Conservation (phyloP, 2,113 vertebrate species). For the Nematolebias whitei region DNA sequence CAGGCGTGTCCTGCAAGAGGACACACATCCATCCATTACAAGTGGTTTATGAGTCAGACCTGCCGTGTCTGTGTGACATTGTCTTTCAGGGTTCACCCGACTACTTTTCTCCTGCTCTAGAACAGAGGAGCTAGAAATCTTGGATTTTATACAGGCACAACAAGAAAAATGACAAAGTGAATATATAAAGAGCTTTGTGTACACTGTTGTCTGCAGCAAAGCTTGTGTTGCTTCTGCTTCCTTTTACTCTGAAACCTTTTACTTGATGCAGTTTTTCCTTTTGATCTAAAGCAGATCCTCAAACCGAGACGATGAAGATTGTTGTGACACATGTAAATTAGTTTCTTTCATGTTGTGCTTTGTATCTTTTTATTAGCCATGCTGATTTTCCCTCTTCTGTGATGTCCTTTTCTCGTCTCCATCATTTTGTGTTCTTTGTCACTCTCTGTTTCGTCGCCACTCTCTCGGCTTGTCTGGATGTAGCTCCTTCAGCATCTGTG, state of each 20-base stretch:
- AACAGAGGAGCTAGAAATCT: background rate
- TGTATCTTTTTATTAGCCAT: background rate
- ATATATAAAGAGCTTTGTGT: conserved; percentile 18
- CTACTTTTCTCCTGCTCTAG: conserved; percentile 1
- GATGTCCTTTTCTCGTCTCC: conserved; percentile 8
- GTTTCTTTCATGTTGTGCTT: conserved; percentile 23
- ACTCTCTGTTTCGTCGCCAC: conserved; percentile 37
- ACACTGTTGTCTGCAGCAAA: background rate
- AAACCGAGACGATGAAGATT: background rate
- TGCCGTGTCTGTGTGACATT: conserved; percentile 45
- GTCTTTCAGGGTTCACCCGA: conserved; percentile 44
- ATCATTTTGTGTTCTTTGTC: conserved; percentile 30
- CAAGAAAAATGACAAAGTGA: too few relatives aligned
- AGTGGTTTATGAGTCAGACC: conserved; percentile 59
- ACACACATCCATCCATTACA: conserved; percentile 33
- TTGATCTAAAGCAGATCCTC: conserved; percentile 33
- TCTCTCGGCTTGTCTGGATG: conserved; percentile 51
- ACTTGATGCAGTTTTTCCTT: conserved; percentile 22
- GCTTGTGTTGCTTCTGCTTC: conserved; percentile 7
- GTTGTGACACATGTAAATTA: conserved; percentile 25
- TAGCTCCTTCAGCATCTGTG: conserved; percentile 91
- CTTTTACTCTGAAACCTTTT: conserved; percentile 5
- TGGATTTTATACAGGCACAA: background rate
- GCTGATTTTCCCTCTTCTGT: conserved; percentile 13
- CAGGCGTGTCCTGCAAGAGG: conserved; percentile 25